Evolutionary conservation across 2,113 vertebrate genomes (phyloP).

Genomic region (Eudyptes chrysolophus): DNA sequence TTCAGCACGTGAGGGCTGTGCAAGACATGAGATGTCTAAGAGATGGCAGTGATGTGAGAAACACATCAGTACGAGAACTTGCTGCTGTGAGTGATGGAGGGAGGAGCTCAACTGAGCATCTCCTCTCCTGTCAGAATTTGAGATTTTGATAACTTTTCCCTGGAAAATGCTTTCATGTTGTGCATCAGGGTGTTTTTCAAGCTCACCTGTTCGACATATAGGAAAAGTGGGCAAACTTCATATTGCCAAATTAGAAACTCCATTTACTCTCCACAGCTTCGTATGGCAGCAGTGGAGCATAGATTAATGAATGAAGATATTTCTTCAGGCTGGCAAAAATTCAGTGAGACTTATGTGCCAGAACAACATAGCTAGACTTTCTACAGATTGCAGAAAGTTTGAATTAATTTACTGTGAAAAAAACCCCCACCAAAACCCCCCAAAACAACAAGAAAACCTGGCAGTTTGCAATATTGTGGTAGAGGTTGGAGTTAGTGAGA

Average conservation of each 20-base stretch:
- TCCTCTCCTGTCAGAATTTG: not conserved
- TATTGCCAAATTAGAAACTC: not conserved
- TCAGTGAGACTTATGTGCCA: not conserved
- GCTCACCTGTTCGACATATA: not conserved
- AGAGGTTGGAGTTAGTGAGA: not conserved
- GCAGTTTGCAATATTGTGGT: not conserved
- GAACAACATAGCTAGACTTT: not conserved
- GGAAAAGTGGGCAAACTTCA: not conserved
- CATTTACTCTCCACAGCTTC: not conserved
- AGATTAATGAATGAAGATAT: not conserved
- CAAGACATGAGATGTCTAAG: not conserved
- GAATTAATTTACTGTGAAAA: not conserved
- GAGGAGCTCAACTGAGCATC: not conserved
- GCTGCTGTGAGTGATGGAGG: not conserved
- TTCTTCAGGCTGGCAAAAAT: not conserved
- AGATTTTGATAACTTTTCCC: not conserved
- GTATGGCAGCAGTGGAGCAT: not conserved
- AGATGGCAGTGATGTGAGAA: not conserved
- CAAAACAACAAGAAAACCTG: fast-evolving
- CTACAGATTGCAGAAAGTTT: not conserved
- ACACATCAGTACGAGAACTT: not conserved
- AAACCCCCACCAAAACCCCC: fast-evolving
- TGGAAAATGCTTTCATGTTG: not conserved
- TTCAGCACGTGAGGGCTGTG: not conserved
- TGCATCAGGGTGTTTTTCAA: not conserved